phyloP scores from a whole-genome alignment of 2,113 vertebrate genomes.

The Anoplopoma fimbria region DNA sequence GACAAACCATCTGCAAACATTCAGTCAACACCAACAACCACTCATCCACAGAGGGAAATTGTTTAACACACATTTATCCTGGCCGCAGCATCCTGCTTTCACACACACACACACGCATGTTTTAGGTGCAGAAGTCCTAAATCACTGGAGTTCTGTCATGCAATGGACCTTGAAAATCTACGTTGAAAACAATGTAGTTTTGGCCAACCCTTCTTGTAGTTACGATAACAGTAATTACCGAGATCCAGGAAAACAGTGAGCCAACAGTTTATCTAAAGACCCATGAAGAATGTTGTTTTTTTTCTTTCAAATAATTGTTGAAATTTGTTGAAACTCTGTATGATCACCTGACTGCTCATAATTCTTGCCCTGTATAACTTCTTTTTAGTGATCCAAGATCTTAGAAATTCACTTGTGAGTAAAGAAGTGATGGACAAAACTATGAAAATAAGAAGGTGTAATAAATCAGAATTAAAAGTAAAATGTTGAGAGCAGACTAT shows the following conservation, averaged over 20 bases:
- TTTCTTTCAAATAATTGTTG: neutral
- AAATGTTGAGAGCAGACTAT: neutral
- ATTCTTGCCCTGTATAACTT: neutral
- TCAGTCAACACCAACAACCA: conserved; percentile 56
- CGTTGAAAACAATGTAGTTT: neutral
- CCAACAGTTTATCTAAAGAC: neutral
- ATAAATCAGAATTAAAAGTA: neutral
- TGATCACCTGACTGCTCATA: neutral
- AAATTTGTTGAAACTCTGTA: neutral
- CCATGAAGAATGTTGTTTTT: neutral
- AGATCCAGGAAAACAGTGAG: neutral
- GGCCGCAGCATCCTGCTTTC: conserved; percentile 37
- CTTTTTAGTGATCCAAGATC: neutral
- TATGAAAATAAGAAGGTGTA: neutral
- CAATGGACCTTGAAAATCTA: neutral
- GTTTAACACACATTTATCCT: conserved; percentile 49
- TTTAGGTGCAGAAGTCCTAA: conserved; percentile 5
- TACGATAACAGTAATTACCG: neutral
- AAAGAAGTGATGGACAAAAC: neutral
- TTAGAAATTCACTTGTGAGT: neutral
- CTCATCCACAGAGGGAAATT: conserved; percentile 48
- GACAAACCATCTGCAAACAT: conserved; percentile 51
- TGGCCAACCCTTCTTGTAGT: neutral
- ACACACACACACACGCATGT: neutral
- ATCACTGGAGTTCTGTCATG: conserved; percentile 17